Evolutionary conservation across 2,888 invertebrate genomes (phyloP), one percentile per base, ranked within the genome.

Genomic region (Chymomyza procnemis): DNA sequence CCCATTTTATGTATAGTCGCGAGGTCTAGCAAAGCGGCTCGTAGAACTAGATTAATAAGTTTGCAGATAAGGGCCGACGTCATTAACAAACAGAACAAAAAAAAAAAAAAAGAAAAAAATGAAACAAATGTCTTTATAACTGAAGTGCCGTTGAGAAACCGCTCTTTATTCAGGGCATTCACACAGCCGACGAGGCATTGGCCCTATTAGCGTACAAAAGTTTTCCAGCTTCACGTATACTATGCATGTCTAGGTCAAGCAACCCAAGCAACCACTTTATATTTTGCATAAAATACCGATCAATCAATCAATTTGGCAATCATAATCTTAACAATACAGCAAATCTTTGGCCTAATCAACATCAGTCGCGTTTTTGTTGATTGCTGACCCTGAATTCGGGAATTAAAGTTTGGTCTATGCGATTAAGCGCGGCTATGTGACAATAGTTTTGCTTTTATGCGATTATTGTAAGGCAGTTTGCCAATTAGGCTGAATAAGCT

Each of bases 41-140:
- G 26, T 3, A 2, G 72, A 80, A 86, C 86, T 86, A 81, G 87
- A 84, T 81, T 81, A 86, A 80, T 84, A 78, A 73, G 52, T 72
- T 26, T 67, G 56, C 63, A 50, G 81, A 84, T 86, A 86, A 84
- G 81, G 71, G 69, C 67, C 75, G 34, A 1, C 34, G 34, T 41
- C 34, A 41, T 41, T 41, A 41, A 14, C 55, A 61, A 21, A 57
- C 30, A 41, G 41, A 16, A 41, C 41, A 26, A 52, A 9, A 61
- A 50, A 50, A 6, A 26, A n/a, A n/a, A n/a, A n/a, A n/a, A n/a
- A n/a, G n/a, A n/a, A n/a, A n/a, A n/a, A n/a, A n/a, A n/a, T n/a
- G n/a, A n/a, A n/a, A n/a, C n/a, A n/a, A 26, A 26, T 6, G 6
- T 41, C 34, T 41, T 41, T 41, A 41, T 4, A 41, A 41, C 34